Percentiles rank a stretch among this genome's conserved stretches.
Evolutionary conservation across 2,113 vertebrate species (phyloP).

Genomic region (Erpornis zantholeuca): DNA sequence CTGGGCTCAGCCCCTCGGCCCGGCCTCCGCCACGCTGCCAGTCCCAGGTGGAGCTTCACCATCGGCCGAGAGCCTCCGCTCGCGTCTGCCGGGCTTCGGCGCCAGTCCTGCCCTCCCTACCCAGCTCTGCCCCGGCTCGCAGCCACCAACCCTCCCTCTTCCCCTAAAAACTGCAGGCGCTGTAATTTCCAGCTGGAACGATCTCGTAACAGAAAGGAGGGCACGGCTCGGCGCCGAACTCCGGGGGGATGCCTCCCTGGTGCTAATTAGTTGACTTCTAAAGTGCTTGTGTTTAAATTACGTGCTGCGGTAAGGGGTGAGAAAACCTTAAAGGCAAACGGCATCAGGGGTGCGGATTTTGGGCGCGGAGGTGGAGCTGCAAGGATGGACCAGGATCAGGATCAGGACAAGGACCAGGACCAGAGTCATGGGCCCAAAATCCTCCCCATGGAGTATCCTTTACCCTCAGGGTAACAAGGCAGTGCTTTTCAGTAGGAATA

Average conservation of each 20-base stretch:
- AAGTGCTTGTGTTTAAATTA: constrained; percentile 67
- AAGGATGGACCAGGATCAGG: background rate
- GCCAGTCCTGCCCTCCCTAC: background rate
- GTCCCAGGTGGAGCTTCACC: background rate
- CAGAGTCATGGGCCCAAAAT: background rate
- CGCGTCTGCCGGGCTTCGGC: background rate
- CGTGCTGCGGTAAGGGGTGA: constrained; percentile 16
- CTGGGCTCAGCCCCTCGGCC: background rate
- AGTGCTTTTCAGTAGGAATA: background rate
- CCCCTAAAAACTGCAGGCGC: constrained; percentile 13
- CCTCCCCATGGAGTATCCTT: background rate
- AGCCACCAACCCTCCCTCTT: background rate
- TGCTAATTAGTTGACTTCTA: constrained; percentile 69
- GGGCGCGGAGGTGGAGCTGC: background rate
- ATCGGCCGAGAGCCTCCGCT: background rate
- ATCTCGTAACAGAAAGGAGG: constrained; percentile 53
- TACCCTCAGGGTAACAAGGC: background rate
- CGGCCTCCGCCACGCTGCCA: background rate
- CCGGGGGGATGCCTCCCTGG: constrained; percentile 74
- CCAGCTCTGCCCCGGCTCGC: background rate
- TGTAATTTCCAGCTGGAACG: constrained; percentile 23
- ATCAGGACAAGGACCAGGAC: background rate
- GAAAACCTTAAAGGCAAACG: constrained; percentile 45
- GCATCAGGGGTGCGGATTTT: fast-evolving
- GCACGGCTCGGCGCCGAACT: constrained; percentile 67